A percentile compares a stretch with the other conserved stretches of the same genome.
Evolutionary conservation across 2,797 vertebrate genomes (phyloP).

Genomic region (Ptychobarbus kaznakovi): DNA sequence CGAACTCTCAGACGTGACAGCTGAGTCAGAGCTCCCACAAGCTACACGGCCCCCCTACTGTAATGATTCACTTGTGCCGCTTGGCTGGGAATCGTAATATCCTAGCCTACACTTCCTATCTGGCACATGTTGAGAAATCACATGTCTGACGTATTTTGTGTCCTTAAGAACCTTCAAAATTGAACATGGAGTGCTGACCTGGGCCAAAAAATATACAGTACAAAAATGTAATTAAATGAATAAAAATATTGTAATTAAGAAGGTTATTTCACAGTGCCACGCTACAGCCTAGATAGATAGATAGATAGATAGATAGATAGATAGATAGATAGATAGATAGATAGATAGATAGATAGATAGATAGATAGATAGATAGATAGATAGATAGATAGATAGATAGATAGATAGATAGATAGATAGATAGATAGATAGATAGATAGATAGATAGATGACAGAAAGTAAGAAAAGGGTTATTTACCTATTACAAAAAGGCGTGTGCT

Average conservation of each 20-base stretch:
- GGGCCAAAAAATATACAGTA: background rate
- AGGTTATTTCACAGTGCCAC: background rate
- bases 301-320: no score
- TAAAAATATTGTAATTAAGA: background rate
- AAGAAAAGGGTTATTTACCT: slow-evolving; percentile 76
- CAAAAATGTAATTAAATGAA: background rate
- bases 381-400: background rate
- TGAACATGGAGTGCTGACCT: background rate
- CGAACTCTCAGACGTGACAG: slow-evolving; percentile 34
- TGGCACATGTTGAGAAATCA: slow-evolving; percentile 34
- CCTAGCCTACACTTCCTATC: slow-evolving; percentile 3
- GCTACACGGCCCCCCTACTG: slow-evolving; percentile 21
- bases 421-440: background rate
- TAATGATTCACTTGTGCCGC: slow-evolving; percentile 32
- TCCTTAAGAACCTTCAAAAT: background rate
- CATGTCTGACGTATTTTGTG: slow-evolving; percentile 19
- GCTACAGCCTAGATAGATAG: background rate
- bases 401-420: background rate
- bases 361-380: background rate
- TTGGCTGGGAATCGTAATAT: slow-evolving; percentile 18
- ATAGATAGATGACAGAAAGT: background rate
- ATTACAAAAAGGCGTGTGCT: slow-evolving; percentile 98
- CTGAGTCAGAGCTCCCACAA: slow-evolving; percentile 25
- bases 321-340: no score
- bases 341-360: background rate